Conservation (phyloP, 2,797 vertebrate species). For the Petrocephalus schoutedeni region DNA sequence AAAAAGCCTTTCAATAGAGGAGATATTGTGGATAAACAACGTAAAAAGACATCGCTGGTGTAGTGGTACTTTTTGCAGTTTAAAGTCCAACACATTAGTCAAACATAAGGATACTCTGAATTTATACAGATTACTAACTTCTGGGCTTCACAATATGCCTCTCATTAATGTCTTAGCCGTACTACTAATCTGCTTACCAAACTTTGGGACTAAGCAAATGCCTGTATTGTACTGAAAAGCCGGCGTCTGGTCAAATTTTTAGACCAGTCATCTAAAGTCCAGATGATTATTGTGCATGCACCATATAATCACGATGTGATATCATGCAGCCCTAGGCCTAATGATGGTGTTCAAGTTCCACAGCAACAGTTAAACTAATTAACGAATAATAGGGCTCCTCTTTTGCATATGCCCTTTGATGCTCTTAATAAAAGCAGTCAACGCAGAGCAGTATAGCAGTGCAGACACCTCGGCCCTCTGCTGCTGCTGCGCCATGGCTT, state of each 20-base stretch:
- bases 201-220: not conserved
- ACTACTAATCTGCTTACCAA: not conserved
- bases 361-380: not conserved
- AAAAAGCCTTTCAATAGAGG: not conserved
- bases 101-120: not conserved
- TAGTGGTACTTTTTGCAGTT: no score
- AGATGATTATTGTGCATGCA: not conserved
- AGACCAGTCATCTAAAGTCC: not conserved
- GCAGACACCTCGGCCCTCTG: conserved; percentile 67
- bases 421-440: not conserved
- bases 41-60: no score
- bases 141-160: not conserved
- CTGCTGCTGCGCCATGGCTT: conserved; percentile 70
- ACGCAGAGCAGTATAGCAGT: not conserved
- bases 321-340: not conserved
- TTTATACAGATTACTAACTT: not conserved
- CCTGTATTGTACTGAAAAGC: not conserved
- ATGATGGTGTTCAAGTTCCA: not conserved
- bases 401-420: not conserved
- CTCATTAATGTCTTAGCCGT: not conserved
- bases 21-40: not conserved
- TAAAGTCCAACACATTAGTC: no score
- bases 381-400: not conserved
- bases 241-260: not conserved
- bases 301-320: not conserved